Base-by-base conservation (phyloP, 2,888 invertebrate genomes). In the Zhuqinia jingwanae region DNA sequence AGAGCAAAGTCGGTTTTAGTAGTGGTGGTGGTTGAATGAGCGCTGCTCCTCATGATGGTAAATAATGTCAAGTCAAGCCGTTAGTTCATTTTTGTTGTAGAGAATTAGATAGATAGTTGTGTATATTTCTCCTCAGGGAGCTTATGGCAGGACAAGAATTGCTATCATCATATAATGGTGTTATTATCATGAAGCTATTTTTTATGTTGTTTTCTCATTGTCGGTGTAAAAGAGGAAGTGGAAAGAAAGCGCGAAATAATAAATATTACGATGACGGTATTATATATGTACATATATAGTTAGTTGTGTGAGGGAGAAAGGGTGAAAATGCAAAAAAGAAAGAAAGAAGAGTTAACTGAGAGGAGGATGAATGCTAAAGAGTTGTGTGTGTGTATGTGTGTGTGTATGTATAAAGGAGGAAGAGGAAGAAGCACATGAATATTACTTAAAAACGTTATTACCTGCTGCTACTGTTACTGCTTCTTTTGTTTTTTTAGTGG, bases 121-220 rank as follows among this genome's bases (percentile, higher is more conserved):
- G n/a, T n/a, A n/a, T n/a, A 50, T 68, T 60, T 76, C 84, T 65
- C 84, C 76, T 75, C 30, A 53, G 84, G 84, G 84, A 84, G 68
- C 84, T 75, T 70, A 73, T 73, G 50, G 22, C 25, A 73, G 27
- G 73, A 17, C 73, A n/a, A 73, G 73, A 73, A 73, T 50, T 22
- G 50, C 27, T 27, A 30, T 73, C 17, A 45, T 22, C 50, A 70
- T 45, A 20, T 50, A 50, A 73, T 73, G 50, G 50, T 15, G 73
- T 50, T 73, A 73, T 73, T 73, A 73, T 50, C 73, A 27, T 73
- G 73, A 25, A 73, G 30, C 73, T 8, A 73, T 47, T 53, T 73
- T 47, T 50, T n/a, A n/a, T 53, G n/a, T 25, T 45, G 47, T 17
- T 70, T 47, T 70, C 8, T 50, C 6, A 36, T 36, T 36, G 36